phyloP scores from a whole-genome alignment of 2,113 vertebrate species.

The Typhlomys cinereus region DNA sequence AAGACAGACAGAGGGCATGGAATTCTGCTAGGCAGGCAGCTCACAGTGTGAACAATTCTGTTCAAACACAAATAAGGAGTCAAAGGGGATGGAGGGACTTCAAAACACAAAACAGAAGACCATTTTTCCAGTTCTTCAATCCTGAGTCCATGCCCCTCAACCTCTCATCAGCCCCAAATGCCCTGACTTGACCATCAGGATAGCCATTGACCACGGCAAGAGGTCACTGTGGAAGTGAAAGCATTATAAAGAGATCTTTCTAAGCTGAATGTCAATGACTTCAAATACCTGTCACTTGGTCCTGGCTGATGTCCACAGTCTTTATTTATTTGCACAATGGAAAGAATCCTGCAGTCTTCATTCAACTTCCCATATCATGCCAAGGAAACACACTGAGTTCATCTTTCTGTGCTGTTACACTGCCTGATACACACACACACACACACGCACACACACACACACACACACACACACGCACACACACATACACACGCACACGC shows the following conservation, averaged over 20 bases:
- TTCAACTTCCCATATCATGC: not conserved
- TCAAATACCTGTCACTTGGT: not conserved
- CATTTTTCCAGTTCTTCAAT: not conserved
- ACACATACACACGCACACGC: too few species aligned
- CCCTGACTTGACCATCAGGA: not conserved
- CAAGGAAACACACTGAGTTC: not conserved
- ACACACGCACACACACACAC: too few species aligned
- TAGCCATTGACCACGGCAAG: not conserved
- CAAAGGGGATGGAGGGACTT: not conserved
- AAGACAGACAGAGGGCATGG: not conserved
- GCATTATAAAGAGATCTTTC: constrained; percentile 52
- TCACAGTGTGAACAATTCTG: not conserved
- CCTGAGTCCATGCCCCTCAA: not conserved
- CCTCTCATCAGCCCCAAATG: not conserved
- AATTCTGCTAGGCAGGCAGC: not conserved
- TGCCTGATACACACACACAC: too few species aligned
- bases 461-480: too few species aligned
- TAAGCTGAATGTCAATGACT: not conserved
- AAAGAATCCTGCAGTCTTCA: not conserved
- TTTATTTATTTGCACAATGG: not conserved
- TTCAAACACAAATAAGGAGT: constrained; percentile 7
- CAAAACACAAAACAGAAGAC: not conserved
- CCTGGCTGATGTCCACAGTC: not conserved
- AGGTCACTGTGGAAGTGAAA: constrained; percentile 10
- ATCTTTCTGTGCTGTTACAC: not conserved